Percentiles rank a stretch among this genome's conserved stretches.
Conservation (phyloP, 2,888 invertebrate species). For the Nomada fabriciana region DNA sequence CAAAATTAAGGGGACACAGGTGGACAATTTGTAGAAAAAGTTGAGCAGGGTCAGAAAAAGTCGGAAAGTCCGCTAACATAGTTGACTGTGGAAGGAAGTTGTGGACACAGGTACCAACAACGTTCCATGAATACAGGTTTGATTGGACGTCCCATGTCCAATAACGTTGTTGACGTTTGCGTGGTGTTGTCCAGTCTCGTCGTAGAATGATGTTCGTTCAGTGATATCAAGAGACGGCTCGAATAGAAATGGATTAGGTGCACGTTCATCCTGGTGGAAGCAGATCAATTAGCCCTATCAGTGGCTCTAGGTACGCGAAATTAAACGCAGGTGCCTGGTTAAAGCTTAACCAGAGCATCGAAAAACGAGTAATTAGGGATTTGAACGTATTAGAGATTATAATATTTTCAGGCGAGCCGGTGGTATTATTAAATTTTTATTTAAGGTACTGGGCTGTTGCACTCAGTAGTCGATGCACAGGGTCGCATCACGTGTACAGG, state of each 20-base stretch:
- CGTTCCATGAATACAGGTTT: slow-evolving; percentile 56
- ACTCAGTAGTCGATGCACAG: neutral
- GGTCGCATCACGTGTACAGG: neutral
- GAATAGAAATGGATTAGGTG: slow-evolving; percentile 39
- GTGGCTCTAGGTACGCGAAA: slow-evolving; percentile 23
- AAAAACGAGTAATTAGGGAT: no score
- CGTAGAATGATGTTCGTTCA: slow-evolving; percentile 45
- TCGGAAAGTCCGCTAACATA: neutral
- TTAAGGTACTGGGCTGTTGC: neutral
- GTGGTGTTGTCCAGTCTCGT: slow-evolving; percentile 35
- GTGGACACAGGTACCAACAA: neutral
- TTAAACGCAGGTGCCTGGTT: slow-evolving; percentile 23
- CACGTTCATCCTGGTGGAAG: slow-evolving; percentile 33
- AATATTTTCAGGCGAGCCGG: neutral
- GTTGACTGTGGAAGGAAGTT: neutral
- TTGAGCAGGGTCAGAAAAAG: no score
- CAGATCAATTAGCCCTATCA: slow-evolving; percentile 46
- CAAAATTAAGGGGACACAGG: neutral
- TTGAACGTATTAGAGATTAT: neutral
- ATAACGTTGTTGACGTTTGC: slow-evolving; percentile 59
- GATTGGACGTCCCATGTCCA: slow-evolving; percentile 59
- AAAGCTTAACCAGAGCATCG: no score
- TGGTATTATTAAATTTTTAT: neutral
- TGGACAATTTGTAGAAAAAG: neutral
- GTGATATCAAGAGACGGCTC: slow-evolving; percentile 34